These are phyloP conservation scores for Gymnocephalus cernua DNA, from an alignment of 2,113 vertebrate genomes.

Conservation along the genomic window DNA sequence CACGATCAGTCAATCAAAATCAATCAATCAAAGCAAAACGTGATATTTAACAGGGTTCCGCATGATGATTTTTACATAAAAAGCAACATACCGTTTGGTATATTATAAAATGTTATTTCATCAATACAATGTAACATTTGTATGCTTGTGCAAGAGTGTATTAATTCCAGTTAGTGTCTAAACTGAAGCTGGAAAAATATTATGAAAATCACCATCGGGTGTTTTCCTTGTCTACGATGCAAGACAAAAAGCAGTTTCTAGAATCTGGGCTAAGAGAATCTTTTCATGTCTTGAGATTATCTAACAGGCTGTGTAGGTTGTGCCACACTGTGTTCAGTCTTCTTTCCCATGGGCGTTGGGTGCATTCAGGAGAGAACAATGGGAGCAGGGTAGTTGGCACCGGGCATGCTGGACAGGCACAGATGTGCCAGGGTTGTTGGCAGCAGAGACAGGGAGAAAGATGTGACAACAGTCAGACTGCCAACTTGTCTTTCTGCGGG, in stretches of 20 bases:
- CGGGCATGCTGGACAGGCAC: slow-evolving; percentile 55
- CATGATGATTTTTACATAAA: background rate
- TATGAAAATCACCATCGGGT: slow-evolving; percentile 37
- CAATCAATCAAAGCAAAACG: too few relatives aligned
- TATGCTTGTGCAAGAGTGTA: background rate
- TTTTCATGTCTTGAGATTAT: slow-evolving; percentile 73
- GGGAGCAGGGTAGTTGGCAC: slow-evolving; percentile 57
- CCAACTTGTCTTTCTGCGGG: slow-evolving; percentile 64
- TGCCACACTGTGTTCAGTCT: slow-evolving; percentile 57
- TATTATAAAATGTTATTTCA: background rate
- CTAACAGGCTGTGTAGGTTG: slow-evolving; percentile 69
- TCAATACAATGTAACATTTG: background rate
- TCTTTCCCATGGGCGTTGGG: slow-evolving; percentile 64
- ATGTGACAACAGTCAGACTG: slow-evolving; percentile 54
- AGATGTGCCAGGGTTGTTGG: slow-evolving; percentile 75
- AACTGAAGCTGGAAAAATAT: slow-evolving; percentile 13
- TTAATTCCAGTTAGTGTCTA: background rate
- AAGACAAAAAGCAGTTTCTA: slow-evolving; percentile 50
- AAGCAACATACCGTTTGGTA: background rate
- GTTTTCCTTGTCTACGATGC: slow-evolving; percentile 39
- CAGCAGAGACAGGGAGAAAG: slow-evolving; percentile 42
- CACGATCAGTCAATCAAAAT: too few relatives aligned
- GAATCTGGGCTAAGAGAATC: slow-evolving; percentile 72
- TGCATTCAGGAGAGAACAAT: slow-evolving; percentile 76
- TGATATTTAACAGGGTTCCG: background rate